A percentile compares a stretch with the other conserved stretches of the same genome.
Conservation (phyloP, 2,113 vertebrate genomes). For the Caranx ignobilis region DNA sequence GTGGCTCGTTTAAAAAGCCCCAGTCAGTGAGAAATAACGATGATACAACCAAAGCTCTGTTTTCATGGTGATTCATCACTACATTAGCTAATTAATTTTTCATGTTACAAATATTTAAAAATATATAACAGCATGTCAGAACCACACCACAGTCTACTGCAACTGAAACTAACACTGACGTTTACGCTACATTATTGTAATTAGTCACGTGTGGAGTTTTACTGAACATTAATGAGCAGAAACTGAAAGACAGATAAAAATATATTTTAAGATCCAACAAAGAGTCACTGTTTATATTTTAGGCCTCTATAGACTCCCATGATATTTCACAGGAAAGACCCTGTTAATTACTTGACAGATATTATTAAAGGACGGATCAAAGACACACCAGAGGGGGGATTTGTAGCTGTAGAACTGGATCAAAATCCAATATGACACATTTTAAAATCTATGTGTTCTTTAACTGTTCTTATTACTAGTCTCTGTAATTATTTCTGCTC, state of each 20-base stretch:
- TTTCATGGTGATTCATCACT: neutral
- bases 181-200: neutral
- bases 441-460: constrained; percentile 69
- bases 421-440: constrained; percentile 71
- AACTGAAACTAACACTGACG: neutral
- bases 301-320: constrained; percentile 22
- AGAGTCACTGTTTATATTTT: constrained; percentile 30
- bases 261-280: neutral
- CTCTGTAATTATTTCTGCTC: constrained; percentile 70
- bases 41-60: neutral
- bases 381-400: constrained; percentile 61
- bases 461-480: constrained; percentile 54
- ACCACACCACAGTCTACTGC: neutral
- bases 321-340: constrained; percentile 55
- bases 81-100: neutral
- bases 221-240: neutral
- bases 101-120: neutral
- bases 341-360: constrained; percentile 58
- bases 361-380: constrained; percentile 67
- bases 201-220: neutral
- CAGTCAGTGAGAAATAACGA: neutral
- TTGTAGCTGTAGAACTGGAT: constrained; percentile 66
- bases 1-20: neutral
- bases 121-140: neutral
- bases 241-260: neutral